phyloP scores from a whole-genome alignment of 1,140 invertebrate genomes.

The Panagrolaimus sp. region DNA sequence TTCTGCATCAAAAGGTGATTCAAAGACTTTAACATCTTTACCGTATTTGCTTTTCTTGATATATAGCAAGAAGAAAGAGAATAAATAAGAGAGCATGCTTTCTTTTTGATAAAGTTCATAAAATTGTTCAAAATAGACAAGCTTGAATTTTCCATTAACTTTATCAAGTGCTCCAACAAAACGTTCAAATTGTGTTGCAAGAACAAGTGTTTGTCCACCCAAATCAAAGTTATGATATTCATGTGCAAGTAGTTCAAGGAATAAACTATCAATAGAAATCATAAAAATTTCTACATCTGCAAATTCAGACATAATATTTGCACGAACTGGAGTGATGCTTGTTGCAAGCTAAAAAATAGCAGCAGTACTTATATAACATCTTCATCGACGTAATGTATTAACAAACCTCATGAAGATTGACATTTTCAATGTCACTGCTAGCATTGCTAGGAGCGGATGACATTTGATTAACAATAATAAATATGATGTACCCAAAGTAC shows the following conservation, averaged over 20 bases:
- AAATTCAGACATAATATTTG: slow-evolving; percentile 54
- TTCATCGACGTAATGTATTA: neutral
- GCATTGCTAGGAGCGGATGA: neutral
- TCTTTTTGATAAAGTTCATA: slow-evolving; percentile 41
- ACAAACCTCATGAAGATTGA: slow-evolving; percentile 4
- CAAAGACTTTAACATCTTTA: slow-evolving; percentile 41
- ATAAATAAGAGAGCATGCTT: slow-evolving; percentile 43
- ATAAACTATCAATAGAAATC: slow-evolving; percentile 51
- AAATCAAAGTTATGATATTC: slow-evolving; percentile 56
- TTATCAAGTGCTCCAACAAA: neutral
- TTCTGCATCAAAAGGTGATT: slow-evolving; percentile 41
- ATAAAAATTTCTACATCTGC: slow-evolving; percentile 58
- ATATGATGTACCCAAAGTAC: too few species aligned
- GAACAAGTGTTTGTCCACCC: slow-evolving; percentile 53
- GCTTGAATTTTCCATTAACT: slow-evolving; percentile 53
- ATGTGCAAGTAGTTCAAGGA: slow-evolving; percentile 52
- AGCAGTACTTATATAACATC: neutral
- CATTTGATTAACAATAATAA: neutral
- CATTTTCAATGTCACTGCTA: neutral
- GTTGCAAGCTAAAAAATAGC: neutral
- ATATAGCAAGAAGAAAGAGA: slow-evolving; percentile 38
- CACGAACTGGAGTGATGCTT: slow-evolving; percentile 18
- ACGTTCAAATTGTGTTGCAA: slow-evolving; percentile 43
- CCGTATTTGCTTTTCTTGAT: slow-evolving; percentile 30
- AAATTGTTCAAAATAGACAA: slow-evolving; percentile 52